These are phyloP conservation scores for Callopanchax toddi DNA, from an alignment of 2,113 vertebrate species.

Conservation along the genomic window DNA sequence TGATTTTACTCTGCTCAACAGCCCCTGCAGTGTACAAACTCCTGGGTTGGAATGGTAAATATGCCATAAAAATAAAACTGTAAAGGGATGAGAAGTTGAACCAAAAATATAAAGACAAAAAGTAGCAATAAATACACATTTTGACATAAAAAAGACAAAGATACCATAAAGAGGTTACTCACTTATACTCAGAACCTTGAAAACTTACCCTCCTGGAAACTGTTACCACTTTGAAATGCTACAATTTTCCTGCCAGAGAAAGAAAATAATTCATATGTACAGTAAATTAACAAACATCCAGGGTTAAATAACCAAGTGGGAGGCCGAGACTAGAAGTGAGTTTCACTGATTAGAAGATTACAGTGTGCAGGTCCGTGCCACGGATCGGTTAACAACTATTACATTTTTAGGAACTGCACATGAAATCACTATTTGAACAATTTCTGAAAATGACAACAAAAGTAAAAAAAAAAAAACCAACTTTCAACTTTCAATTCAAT, in stretches of 20 bases:
- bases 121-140: no score
- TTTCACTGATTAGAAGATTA: conserved; percentile 3
- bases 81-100: background rate
- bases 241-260: background rate
- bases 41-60: background rate
- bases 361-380: background rate
- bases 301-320: background rate
- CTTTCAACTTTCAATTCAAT: no score
- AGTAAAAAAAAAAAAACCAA: no score
- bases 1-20: conserved; percentile 3
- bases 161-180: background rate
- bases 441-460: no score
- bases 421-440: background rate
- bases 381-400: background rate
- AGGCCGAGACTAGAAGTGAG: background rate
- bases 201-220: background rate
- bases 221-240: background rate
- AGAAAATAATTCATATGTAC: background rate
- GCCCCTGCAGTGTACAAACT: conserved; percentile 1
- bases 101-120: background rate
- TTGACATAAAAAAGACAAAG: background rate
- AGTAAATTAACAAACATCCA: background rate
- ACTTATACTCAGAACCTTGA: background rate
- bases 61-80: background rate
- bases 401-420: background rate